Evolutionary conservation across 1,140 invertebrate genomes (phyloP).

Genomic region (Dendrolimus punctatus): DNA sequence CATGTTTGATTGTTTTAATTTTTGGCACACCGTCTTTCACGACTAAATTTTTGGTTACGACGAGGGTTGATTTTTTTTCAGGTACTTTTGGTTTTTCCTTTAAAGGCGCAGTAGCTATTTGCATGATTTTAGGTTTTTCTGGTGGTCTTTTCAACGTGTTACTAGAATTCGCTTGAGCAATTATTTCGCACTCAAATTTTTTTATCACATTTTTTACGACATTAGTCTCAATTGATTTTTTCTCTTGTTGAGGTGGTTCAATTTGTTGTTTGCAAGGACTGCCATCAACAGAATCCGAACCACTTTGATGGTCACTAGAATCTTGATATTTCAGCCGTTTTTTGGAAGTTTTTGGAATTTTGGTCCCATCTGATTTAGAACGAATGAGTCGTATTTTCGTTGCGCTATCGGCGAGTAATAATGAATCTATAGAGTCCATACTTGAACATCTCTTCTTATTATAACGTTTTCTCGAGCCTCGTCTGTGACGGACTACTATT

Average conservation of each 20-base stretch:
- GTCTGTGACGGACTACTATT: conserved; percentile 56
- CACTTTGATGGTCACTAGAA: conserved; percentile 50
- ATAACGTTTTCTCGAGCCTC: conserved; percentile 48
- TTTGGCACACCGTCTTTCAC: conserved; percentile 65
- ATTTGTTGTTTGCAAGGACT: conserved; percentile 30
- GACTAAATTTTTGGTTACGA: conserved; percentile 65
- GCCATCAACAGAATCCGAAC: conserved; percentile 61
- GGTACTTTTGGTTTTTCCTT: conserved; percentile 70
- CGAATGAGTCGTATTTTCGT: conserved; percentile 53
- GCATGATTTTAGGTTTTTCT: conserved; percentile 19
- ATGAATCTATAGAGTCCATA: conserved; percentile 62
- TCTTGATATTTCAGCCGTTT: conserved; percentile 50
- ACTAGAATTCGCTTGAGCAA: conserved; percentile 38
- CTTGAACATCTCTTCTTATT: conserved; percentile 62
- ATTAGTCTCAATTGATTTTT: conserved; percentile 31
- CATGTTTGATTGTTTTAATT: conserved; percentile 57
- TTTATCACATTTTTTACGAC: conserved; percentile 58
- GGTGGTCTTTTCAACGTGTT: conserved; percentile 33
- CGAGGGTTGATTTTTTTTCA: conserved; percentile 65
- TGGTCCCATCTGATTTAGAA: conserved; percentile 64
- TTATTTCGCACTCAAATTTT: conserved; percentile 65
- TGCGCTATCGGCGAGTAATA: conserved; percentile 36
- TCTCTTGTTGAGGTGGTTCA: conserved; percentile 21
- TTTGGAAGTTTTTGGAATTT: conserved; percentile 54
- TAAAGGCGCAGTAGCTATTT: conserved; percentile 18